Base-by-base conservation (phyloP, 2,888 invertebrate genomes). In the Drosophila eohydei region DNA sequence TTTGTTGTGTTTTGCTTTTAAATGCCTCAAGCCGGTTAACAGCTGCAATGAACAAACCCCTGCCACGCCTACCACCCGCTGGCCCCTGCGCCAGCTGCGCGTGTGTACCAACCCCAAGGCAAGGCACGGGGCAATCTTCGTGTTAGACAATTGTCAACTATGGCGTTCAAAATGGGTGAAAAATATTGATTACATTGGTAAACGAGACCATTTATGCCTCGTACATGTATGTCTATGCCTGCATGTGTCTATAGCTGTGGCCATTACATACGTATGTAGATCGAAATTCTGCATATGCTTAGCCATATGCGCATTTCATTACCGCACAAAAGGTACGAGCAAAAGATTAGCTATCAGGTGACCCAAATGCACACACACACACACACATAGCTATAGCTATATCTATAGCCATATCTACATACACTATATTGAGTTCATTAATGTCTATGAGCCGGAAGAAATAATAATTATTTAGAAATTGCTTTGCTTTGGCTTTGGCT, bases 331-430 rank as follows among this genome's bases (percentile, higher is more conserved):
- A 76, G 75, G 75, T 71, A 61, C 62, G 60, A 50, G 40, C 63
- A 32, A 69, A 71, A 76, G 74, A 74, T 74, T 74, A 73, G 73
- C 73, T 74, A 73, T 74, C 74, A 62, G 62, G n/a, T 73, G 74
- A 74, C 74, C 74, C 69, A 61, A 60, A 74, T 74, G 61, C 30
- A 28, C 7, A 21, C 26, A 26, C n/a, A 57, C 28, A 40, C 41
- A 21, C 30, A 32, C n/a, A 30, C 44, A 62, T 38, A 69, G 40
- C 32, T 21, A 58, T 59, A 62, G 11, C 50, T 30, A 50, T 4
- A 65, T 12, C 32, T 32, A 46, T 36, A 41, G 12, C 36, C 12
- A 16, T 44, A 48, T 48, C 46, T 38, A 48, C 9, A 48, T 30
- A 14, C 9, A 36, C 9, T 9, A 14, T 44, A 57, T 57, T 57